Conservation (phyloP, 2,888 invertebrate species). For the Sesamia inferens region DNA sequence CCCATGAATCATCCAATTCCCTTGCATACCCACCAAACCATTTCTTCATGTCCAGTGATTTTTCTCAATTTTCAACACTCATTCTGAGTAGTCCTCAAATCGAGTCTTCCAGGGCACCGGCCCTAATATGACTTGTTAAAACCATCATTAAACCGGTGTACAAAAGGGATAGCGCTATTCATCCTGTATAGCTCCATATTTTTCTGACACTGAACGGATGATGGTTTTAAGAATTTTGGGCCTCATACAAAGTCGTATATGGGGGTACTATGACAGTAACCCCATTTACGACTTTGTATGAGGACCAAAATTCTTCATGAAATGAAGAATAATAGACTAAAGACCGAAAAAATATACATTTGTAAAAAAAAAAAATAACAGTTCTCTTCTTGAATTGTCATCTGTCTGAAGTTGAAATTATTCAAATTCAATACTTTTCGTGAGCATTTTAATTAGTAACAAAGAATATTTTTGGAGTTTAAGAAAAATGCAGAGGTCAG, state of each 20-base stretch:
- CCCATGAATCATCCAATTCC: no score
- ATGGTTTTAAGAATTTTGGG: not conserved
- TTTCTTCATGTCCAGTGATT: not conserved
- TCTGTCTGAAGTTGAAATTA: constrained; percentile 19
- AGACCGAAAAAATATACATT: not conserved
- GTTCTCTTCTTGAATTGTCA: constrained; percentile 24
- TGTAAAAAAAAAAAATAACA: constrained; percentile 9
- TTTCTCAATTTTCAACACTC: not conserved
- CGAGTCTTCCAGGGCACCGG: no score
- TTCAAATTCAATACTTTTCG: no score
- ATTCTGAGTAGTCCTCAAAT: not conserved
- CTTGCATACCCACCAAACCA: no score
- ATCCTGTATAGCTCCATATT: no score
- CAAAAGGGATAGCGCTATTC: no score
- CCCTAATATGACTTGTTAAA: no score
- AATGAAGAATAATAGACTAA: not conserved
- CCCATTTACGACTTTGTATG: no score
- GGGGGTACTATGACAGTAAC: no score
- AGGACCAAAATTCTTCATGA: not conserved
- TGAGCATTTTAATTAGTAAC: not conserved
- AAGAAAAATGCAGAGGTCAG: constrained; percentile 58
- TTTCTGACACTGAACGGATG: no score
- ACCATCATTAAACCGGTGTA: no score
- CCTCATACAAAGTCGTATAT: no score
- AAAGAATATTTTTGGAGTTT: not conserved